Conservation (phyloP, 2,797 vertebrate species). For the Sternotherus odoratus region DNA sequence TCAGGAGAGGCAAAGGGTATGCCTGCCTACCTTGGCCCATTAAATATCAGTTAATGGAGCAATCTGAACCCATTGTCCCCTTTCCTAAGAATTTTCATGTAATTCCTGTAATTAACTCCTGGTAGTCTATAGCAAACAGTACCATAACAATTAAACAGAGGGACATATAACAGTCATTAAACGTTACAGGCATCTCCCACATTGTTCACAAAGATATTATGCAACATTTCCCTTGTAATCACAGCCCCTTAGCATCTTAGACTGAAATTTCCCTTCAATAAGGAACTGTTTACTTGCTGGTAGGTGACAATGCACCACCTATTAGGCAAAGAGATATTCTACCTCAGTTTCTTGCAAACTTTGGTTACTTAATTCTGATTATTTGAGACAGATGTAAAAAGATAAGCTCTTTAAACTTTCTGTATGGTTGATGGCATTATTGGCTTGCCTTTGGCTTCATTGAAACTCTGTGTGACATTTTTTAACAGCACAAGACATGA, state of each 20-base stretch:
- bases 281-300: constrained; percentile 41
- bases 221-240: not conserved
- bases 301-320: not conserved
- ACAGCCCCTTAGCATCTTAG: not conserved
- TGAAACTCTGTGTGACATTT: not conserved
- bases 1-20: not conserved
- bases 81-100: not conserved
- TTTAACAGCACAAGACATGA: constrained; percentile 15
- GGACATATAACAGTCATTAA: not conserved
- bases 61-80: not conserved
- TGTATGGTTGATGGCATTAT: constrained; percentile 36
- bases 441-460: not conserved
- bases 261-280: constrained; percentile 49
- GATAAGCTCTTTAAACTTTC: constrained; percentile 40
- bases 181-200: not conserved
- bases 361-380: constrained; percentile 11
- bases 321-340: constrained; percentile 45
- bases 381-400: constrained; percentile 46
- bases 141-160: not conserved
- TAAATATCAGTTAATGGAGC: not conserved
- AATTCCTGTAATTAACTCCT: not conserved
- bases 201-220: not conserved
- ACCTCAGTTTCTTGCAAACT: constrained; percentile 26
- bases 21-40: not conserved
- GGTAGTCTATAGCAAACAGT: not conserved